A percentile compares a stretch with the other conserved stretches of the same genome.
phyloP scores from a whole-genome alignment of 1,140 invertebrate species.

The Dendroctonus valens region DNA sequence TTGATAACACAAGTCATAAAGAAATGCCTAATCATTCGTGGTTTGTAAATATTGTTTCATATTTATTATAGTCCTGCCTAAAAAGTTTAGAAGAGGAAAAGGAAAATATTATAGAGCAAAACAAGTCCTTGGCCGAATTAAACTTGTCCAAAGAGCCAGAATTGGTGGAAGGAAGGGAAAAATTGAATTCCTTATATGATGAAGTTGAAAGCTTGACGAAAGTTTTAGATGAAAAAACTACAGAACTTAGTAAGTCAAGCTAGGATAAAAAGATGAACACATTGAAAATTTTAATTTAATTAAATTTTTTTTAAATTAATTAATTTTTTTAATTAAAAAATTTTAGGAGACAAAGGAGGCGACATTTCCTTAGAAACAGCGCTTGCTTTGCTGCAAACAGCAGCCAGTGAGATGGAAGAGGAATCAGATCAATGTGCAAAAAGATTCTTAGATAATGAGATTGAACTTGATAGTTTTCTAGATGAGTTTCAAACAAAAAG shows the following conservation, averaged over 20 bases:
- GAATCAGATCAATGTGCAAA: conserved; percentile 78
- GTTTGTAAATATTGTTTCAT: not conserved
- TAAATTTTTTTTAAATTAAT: conserved; percentile 2
- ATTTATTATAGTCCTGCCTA: conserved; percentile 57
- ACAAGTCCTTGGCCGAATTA: conserved; percentile 81
- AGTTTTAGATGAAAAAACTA: conserved; percentile 66
- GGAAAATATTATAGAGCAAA: conserved; percentile 80
- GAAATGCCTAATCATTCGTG: not conserved
- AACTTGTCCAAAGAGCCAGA: conserved; percentile 82
- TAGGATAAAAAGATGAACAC: not conserved
- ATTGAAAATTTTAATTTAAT: conserved; percentile 2
- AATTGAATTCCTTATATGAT: conserved; percentile 67
- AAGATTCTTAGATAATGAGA: conserved; percentile 70
- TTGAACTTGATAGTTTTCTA: conserved; percentile 75
- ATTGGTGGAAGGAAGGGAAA: conserved; percentile 69
- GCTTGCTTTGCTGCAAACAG: conserved; percentile 78
- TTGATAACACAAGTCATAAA: not conserved
- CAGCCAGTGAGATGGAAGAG: conserved; percentile 84
- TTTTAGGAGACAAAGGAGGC: conserved; percentile 65
- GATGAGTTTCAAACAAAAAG: conserved; percentile 71
- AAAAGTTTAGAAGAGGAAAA: conserved; percentile 79
- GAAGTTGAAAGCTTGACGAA: conserved; percentile 65
- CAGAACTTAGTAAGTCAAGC: conserved; percentile 60
- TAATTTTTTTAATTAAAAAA: not conserved
- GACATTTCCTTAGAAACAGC: conserved; percentile 76